These are phyloP conservation scores for Ferrisia virgata DNA, from an alignment of 2,888 invertebrate species.

Conservation along the genomic window DNA sequence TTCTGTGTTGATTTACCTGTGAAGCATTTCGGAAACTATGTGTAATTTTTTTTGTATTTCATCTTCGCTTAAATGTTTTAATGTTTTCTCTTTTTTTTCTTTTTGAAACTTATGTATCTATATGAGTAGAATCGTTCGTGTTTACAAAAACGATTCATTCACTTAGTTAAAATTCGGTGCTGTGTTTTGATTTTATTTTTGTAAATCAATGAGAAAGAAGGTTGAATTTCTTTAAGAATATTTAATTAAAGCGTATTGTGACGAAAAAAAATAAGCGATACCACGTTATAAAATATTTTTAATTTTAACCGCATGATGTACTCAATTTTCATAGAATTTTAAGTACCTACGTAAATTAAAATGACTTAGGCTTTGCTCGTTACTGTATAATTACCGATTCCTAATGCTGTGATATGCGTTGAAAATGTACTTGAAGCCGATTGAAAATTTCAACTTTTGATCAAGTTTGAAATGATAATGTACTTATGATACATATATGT, in stretches of 20 bases:
- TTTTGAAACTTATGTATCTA: not conserved
- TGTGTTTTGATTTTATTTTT: slow-evolving; percentile 1
- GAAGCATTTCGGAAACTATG: not conserved
- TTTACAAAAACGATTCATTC: not conserved
- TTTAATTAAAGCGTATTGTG: not conserved
- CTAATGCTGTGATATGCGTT: not conserved
- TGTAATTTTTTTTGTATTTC: slow-evolving; percentile 8
- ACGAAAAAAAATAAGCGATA: not conserved
- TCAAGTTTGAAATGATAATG: not conserved
- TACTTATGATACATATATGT: too few species aligned
- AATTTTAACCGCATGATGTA: not conserved
- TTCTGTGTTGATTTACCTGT: not conserved
- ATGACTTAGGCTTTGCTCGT: slow-evolving; percentile 19
- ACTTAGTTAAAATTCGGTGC: slow-evolving; percentile 29
- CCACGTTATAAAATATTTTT: not conserved
- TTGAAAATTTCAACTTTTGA: not conserved
- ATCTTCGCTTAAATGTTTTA: not conserved
- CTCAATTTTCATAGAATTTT: not conserved
- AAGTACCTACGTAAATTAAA: not conserved
- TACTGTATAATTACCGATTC: slow-evolving; percentile 7
- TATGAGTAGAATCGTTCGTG: not conserved
- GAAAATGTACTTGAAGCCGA: not conserved
- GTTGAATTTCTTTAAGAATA: not conserved
- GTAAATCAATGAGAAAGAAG: not conserved
- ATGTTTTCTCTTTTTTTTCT: not conserved